Evolutionary conservation across 2,113 vertebrate genomes (phyloP), one percentile per base, ranked within the genome.

Genomic region (Alethe diademata): DNA sequence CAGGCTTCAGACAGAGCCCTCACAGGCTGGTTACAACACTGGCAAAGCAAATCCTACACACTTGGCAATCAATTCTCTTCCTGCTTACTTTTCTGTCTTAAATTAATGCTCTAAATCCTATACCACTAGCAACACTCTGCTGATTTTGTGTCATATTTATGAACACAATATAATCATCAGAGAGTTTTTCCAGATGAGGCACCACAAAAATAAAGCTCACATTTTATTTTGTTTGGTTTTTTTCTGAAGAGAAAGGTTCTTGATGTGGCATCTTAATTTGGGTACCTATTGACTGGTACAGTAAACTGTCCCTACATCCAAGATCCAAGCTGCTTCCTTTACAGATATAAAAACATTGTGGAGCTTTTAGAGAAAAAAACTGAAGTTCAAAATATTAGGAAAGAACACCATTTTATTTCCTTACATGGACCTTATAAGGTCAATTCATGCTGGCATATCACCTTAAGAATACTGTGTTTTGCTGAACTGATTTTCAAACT

Each of bases 1-100:
- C 84, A 93, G 69, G 51, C 65, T 85, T 82, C 65, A 78, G 60
- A 70, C 71, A 72, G 25, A 86, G 40, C 57, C 23, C 56, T 83
- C 60, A 10, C 33, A 83, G 69, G 4, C 38, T 80, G 42, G 29
- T 62, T 73, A 74, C 67, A 86, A 42, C 64, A 56, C 65, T 61
- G 61, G 93, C 86, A 93, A 74, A 86, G 88, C 61, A 92, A 81
- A 92, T 74, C 76, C 75, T 81, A 45, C 29, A 60, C 11, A n/a
- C 76, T 40, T 91, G 71, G 71, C 74, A 75, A 92, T 18, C 33
- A 45, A 56, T 43, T 93, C 33, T 89, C 50, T 70, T 87, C 91
- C 81, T 82, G 79, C 58, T 89, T 92, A 71, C 60, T 92, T 53
- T 92, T 81, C 71, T 54, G 31, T 51, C 76, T 70, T 75, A 58